Evolutionary conservation across 2,888 invertebrate genomes (phyloP), one percentile per base, ranked within the genome.

Genomic region (Conomelus anceps): DNA sequence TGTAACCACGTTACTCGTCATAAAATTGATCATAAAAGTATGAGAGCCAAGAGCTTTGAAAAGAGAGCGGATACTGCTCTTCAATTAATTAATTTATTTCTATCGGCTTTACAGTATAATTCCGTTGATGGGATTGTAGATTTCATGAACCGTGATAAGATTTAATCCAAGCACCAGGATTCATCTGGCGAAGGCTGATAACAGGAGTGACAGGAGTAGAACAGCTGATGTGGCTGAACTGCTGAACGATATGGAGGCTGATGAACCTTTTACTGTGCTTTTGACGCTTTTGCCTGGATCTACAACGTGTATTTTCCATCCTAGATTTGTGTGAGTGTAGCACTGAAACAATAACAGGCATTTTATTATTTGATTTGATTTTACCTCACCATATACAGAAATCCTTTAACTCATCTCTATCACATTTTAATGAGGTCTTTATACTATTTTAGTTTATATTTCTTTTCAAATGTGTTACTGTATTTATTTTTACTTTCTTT

Each of bases 291-390:
- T 90, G 22, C 96, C 96, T 0, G 96, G 95, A 92, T 98, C 96
- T 17, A 97, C 96, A 1, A 98, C 97, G 93, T 97, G 96, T 92
- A 98, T 98, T 93, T 98, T 98, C 98, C 98, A 98, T 88, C 98
- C 98, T 26, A 98, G 94, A 93, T 98, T 97, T 91, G 96, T 97
- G 94, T 98, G 98, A n/a, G 96, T 96, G 94, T 97, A 98, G 93
- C 98, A 98, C 98, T 98, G 94, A 22, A 94, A 94, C 22, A 91
- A 13, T 84, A 87, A 63, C 89, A 88, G 88, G n/a, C 22, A 22
- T 88, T n/a, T 29, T 22, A 17, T 41, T 13, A 17, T 41, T 17
- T 41, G 11, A 41, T 41, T 41, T 41, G 11, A n/a, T n/a, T n/a
- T n/a, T n/a, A n/a, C n/a, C n/a, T n/a, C n/a, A n/a, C n/a, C n/a